Evolutionary conservation across 2,797 vertebrate species (phyloP), one percentile per base, ranked within the genome.

Genomic region (Leptodactylus fallax): DNA sequence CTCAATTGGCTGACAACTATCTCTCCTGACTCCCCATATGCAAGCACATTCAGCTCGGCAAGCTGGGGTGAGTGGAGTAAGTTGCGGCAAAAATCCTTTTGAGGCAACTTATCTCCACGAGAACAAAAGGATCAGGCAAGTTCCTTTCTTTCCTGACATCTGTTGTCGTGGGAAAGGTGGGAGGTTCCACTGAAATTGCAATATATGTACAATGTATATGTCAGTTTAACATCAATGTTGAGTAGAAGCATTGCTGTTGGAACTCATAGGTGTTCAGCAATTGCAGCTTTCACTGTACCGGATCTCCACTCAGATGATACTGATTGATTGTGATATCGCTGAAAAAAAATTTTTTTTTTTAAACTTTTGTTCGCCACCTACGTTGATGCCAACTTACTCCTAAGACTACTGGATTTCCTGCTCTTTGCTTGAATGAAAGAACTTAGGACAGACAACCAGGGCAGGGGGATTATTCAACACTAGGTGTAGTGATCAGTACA

Each of bases 391-490:
- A 23, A 90, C 88, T 92, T 90, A 91, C 86, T 90, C 89, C 90
- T 88, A 90, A 88, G 89, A 91, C 91, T 91, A 92, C 90, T 92
- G 92, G 91, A 92, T 93, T 94, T 94, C 93, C 92, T 91, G 86
- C 91, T 91, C 78, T 92, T 92, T 93, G 88, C 89, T 91, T 90
- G 88, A 86, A 92, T 88, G 91, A 81, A 87, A 90, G 87, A 89
- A 85, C 93, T 92, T 92, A 90, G 92, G 92, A 94, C 92, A n/a
- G 90, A 92, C 91, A 93, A 83, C 74, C 87, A 81, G 91, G 45
- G 91, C 85, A 91, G 91, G 92, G 92, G 91, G 90, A 90, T 92
- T 91, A 91, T 79, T 89, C 2, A 90, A 94, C 90, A 92, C 88
- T 72, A 2, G 58, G 90, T 92, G 90, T 58, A 90, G 23, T 63